Evolutionary conservation across 1,140 invertebrate species (phyloP), one percentile per base, ranked within the genome.

Genomic region (Anastrepha ludens): DNA sequence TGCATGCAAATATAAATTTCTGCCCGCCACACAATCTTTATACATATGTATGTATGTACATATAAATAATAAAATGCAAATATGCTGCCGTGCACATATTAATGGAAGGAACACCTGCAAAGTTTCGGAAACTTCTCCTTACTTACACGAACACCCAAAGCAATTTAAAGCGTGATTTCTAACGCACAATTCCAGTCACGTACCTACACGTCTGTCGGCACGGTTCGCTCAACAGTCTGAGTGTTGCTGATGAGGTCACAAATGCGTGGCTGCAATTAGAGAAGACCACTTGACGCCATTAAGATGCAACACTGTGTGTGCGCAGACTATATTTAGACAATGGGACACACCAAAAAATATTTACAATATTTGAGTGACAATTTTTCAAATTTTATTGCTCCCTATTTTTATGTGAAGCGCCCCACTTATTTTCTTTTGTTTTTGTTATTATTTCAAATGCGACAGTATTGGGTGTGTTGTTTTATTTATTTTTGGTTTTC

Each of bases 371-470:
- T 13, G 67, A 41, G 11, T 74, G 67, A 81, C 17, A 81, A 81
- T 81, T 81, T 81, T 47, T 81, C 17, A 81, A 81, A 81, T 81
- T 81, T 81, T 81, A 81, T 55, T 81, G 8, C 74, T 47, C 44
- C 50, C 74, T 55, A 55, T 55, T 55, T 55, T 81, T 13, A n/a
- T 44, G 50, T 9, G 17, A 55, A 47, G 74, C 74, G 74, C 74
- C n/a, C 47, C 74, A 81, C 5, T 0, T 55, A 20, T 20, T 9
- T 20, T 29, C 29, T 29, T 55, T 81, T 81, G 44, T 55, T 55
- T 50, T n/a, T 55, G 44, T 81, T 44, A 74, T 41, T 74, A 39
- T 15, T 15, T 74, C 44, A 47, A 15, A 74, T 44, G 67, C 41
- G 67, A 7, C 9, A 11, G 9, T 74, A 44, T 44, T 74, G 67